Evolutionary conservation across 2,888 invertebrate species (phyloP), one percentile per base, ranked within the genome.

Genomic region (Drosophila parthenogenetica): DNA sequence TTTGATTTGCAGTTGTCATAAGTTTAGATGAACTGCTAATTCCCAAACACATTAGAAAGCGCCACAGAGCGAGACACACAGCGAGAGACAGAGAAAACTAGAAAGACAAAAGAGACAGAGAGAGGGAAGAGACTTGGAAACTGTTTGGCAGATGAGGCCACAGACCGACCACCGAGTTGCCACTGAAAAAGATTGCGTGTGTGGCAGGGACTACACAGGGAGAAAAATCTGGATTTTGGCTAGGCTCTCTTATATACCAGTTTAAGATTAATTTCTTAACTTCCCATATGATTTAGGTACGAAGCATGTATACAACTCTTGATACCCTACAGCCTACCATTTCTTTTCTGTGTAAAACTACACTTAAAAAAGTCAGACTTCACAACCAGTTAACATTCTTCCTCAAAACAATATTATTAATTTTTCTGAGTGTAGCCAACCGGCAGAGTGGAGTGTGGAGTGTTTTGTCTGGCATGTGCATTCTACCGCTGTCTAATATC

Each of bases 21-120:
- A 90, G 90, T 83, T 87, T 72, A 86, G 79, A 86, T 86, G 85
- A 86, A 89, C 85, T 86, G 84, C 90, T 89, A 89, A 89, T 90
- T 84, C 81, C 68, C 78, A 72, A 87, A 89, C 85, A 87, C 85
- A 85, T 85, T 89, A 87, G 89, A 86, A 86, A 89, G 85, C 81
- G 74, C 53, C 81, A 74, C 61, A 51, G 57, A 64, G 55, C 39
- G 25, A 14, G 11, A 35, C 5, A 74, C 51, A 48, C 49, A 58
- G 42, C 29, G 25, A 35, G 5, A 45, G 17, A 29, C 14, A 54
- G 40, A 63, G 48, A 32, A 42, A 19, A 13, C 29, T 14, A 46
- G 25, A 0, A 8, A 46, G 25, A 1, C 5, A 25, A 25, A 5
- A 5, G 29, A 29, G 29, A 29, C 5, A 32, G 48, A 54, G 42